These are phyloP conservation scores for Zaprionus bogoriensis DNA, from an alignment of 2,888 invertebrate species.

Conservation along the genomic window DNA sequence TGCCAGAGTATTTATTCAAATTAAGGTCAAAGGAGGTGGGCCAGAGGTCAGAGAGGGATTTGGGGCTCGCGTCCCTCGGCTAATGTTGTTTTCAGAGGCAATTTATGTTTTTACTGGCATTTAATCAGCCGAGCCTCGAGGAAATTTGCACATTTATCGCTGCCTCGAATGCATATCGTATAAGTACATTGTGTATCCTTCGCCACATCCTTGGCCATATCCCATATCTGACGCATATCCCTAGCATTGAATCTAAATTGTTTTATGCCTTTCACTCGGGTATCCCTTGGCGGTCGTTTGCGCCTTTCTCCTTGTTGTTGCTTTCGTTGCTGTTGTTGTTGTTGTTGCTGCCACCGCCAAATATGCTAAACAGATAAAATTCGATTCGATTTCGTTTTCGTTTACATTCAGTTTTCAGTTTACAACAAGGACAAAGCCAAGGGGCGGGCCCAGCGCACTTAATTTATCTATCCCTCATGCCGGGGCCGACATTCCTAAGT, in stretches of 20 bases:
- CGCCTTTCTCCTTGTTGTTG: conserved; percentile 11
- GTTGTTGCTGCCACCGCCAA: conserved; percentile 28
- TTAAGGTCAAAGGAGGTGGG: conserved; percentile 64
- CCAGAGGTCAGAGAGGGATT: background rate
- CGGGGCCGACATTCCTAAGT: conserved; percentile 40
- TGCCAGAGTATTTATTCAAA: conserved; percentile 61
- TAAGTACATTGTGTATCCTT: conserved; percentile 29
- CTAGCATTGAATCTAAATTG: conserved; percentile 70
- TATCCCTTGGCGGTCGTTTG: conserved; percentile 40
- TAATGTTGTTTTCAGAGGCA: conserved; percentile 57
- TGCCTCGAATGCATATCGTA: conserved; percentile 30
- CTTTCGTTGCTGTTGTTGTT: conserved; percentile 9
- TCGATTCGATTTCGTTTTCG: conserved; percentile 44
- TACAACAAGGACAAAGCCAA: background rate
- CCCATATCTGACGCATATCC: conserved; percentile 16
- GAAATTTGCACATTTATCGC: conserved; percentile 67
- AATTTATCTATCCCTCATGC: conserved; percentile 58
- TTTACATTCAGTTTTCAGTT: conserved; percentile 28
- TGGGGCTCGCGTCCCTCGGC: conserved; percentile 26
- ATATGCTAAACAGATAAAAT: conserved; percentile 69
- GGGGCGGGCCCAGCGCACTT: conserved; percentile 11
- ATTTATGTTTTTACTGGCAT: conserved; percentile 69
- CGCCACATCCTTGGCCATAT: conserved; percentile 24
- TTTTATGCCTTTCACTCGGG: conserved; percentile 54
- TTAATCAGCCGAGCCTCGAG: conserved; percentile 57